Conservation (phyloP, 2,888 invertebrate genomes). For the Dysmachus trigonus region DNA sequence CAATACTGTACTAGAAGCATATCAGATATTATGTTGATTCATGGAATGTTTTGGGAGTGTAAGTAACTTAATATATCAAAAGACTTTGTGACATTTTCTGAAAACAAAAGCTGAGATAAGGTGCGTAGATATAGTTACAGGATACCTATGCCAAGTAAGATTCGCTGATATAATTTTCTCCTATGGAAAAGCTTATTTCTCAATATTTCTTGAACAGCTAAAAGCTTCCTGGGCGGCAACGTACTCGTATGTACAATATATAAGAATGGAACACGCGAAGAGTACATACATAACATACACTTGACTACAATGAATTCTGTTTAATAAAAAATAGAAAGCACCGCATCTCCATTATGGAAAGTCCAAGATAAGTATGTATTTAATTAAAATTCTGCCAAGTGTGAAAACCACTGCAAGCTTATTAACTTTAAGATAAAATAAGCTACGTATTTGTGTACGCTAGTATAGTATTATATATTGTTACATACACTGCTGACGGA, state of each 20-base stretch:
- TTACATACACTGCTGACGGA: too few relatives aligned
- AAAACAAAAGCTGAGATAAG: background rate
- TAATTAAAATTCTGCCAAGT: background rate
- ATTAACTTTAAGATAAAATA: background rate
- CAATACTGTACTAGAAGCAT: background rate
- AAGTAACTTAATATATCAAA: background rate
- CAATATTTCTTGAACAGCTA: background rate
- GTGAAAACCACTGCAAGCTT: background rate
- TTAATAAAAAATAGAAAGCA: background rate
- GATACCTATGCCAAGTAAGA: background rate
- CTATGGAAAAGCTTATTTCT: background rate
- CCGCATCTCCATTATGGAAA: background rate
- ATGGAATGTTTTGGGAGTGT: background rate
- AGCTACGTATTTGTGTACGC: background rate
- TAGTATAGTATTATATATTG: too few relatives aligned
- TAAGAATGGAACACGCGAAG: too few relatives aligned
- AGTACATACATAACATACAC: too few relatives aligned
- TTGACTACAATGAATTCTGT: background rate
- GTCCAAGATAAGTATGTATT: background rate
- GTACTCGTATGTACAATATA: background rate
- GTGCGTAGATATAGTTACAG: background rate
- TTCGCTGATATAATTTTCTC: background rate
- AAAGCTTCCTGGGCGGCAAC: background rate
- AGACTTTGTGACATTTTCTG: background rate
- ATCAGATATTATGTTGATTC: background rate